Percentiles rank a stretch among this genome's conserved stretches.
Conservation (phyloP, 92 coral and sea anemone species). For the Palythoa caribaeorum region DNA sequence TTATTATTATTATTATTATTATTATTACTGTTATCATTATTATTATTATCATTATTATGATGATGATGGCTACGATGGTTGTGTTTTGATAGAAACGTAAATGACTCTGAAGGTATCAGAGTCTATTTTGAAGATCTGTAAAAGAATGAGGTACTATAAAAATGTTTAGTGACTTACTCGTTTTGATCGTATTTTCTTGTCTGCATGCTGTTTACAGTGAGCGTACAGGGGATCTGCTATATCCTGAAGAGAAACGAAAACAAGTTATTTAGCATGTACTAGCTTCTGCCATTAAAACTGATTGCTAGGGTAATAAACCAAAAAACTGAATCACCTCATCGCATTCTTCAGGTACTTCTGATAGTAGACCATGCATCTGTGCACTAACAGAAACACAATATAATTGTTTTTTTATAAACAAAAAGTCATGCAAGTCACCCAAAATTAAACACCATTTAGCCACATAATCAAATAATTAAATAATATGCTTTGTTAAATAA, state of each 20-base stretch:
- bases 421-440: too few species aligned
- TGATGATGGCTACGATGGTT: too few species aligned
- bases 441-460: too few species aligned
- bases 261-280: not conserved
- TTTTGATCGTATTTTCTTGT: constrained; percentile 83
- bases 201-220: constrained; percentile 96
- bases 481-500: too few species aligned
- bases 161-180: constrained; percentile 44
- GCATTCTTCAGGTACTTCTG: constrained; percentile 97
- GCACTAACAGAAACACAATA: constrained; percentile 71
- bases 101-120: too few species aligned
- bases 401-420: not conserved
- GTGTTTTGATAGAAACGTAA: too few species aligned
- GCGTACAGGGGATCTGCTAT: constrained; percentile 99
- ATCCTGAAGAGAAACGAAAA: constrained; percentile 64
- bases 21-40: too few species aligned
- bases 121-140: not conserved
- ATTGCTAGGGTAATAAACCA: too few species aligned
- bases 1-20: too few species aligned
- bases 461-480: too few species aligned
- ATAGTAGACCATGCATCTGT: constrained; percentile 94
- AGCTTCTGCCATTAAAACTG: too few species aligned
- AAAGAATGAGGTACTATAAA: not conserved
- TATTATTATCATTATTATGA: too few species aligned
- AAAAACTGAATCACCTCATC: not conserved